Conservation (phyloP, 2,113 vertebrate genomes). For the Hippocampus zosterae region DNA sequence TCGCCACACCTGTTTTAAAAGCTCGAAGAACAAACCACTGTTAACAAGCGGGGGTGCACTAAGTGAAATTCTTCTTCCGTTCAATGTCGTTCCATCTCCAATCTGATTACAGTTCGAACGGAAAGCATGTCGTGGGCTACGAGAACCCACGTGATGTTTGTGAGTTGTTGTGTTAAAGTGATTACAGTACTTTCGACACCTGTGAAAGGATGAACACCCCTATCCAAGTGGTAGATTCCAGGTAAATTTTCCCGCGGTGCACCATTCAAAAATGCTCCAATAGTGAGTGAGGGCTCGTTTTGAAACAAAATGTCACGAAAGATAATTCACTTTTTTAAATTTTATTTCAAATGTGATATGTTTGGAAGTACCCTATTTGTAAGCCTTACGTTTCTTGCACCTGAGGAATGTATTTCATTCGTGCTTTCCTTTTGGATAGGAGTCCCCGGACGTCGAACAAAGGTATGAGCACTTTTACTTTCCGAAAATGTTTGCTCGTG, state of each 20-base stretch:
- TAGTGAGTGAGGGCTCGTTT: accelerated
- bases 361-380: background rate
- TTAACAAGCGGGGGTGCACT: conserved; percentile 4
- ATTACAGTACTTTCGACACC: too few species aligned
- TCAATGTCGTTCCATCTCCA: background rate
- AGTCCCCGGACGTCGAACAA: background rate
- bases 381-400: background rate
- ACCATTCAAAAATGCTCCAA: background rate
- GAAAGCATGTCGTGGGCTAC: background rate
- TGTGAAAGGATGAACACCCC: background rate
- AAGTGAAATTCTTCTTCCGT: too few species aligned
- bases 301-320: background rate
- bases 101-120: accelerated
- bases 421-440: background rate
- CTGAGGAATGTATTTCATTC: too few species aligned
- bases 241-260: background rate
- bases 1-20: conserved; percentile 1
- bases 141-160: background rate
- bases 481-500: background rate
- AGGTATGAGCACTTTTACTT: background rate
- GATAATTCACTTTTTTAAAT: too few species aligned
- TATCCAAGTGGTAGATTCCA: conserved; percentile 3
- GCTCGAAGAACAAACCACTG: conserved; percentile 13
- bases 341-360: background rate
- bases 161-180: background rate